These are phyloP conservation scores for Alosa sapidissima DNA, from an alignment of 2,797 vertebrate genomes.

Conservation along the genomic window DNA sequence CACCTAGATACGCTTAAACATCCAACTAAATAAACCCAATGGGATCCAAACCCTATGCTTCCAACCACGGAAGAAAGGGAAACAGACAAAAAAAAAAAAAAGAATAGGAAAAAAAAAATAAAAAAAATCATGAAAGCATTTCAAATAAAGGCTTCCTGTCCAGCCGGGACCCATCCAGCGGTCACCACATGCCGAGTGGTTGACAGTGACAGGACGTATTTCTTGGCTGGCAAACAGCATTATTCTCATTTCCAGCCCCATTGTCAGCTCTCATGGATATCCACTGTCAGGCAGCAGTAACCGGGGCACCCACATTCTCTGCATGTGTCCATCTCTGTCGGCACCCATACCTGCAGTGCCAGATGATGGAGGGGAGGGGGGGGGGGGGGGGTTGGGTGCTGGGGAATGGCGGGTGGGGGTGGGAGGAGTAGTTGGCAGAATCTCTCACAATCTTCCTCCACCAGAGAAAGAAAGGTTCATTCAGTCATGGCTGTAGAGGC, in stretches of 20 bases:
- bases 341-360: conserved; percentile 58
- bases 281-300: conserved; percentile 76
- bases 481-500: conserved; percentile 62
- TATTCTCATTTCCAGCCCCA: conserved; percentile 76
- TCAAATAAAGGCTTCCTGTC: conserved; percentile 61
- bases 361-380: conserved; percentile 42
- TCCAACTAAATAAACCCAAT: not conserved
- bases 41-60: not conserved
- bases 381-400: not conserved
- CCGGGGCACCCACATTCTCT: conserved; percentile 67
- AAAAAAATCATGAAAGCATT: conserved; percentile 36
- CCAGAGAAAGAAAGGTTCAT: conserved; percentile 65
- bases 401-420: not conserved
- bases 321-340: conserved; percentile 73
- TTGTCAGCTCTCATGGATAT: conserved; percentile 79
- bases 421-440: conserved; percentile 41
- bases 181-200: conserved; percentile 66
- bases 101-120: not conserved
- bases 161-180: conserved; percentile 59
- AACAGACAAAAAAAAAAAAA: not conserved
- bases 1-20: not conserved
- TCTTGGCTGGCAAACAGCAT: conserved; percentile 79
- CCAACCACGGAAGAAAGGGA: conserved; percentile 38
- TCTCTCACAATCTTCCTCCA: conserved; percentile 63
- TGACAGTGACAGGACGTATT: conserved; percentile 74